These are phyloP conservation scores for Zonotrichia leucophrys DNA, from an alignment of 2,113 vertebrate genomes.

Conservation along the genomic window DNA sequence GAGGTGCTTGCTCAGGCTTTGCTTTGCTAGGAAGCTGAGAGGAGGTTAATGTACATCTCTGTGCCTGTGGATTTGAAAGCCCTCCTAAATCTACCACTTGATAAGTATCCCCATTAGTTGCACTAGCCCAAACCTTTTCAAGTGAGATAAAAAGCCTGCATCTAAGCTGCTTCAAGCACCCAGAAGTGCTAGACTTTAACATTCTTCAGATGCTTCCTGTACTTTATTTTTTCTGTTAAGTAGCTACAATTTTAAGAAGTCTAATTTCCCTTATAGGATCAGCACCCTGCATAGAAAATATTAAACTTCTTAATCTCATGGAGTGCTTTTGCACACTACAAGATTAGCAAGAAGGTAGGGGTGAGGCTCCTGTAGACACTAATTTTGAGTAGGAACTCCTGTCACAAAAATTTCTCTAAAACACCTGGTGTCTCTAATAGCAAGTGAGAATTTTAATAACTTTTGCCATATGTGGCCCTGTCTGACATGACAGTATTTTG, in stretches of 20 bases:
- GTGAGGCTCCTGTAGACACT: neutral
- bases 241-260: neutral
- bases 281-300: neutral
- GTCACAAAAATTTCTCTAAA: neutral
- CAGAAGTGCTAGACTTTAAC: neutral
- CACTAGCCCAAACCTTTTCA: neutral
- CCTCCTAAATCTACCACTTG: neutral
- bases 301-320: neutral
- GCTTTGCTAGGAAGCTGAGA: neutral
- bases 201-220: neutral
- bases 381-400: neutral
- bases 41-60: neutral
- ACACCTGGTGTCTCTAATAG: neutral
- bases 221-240: neutral
- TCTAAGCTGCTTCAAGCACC: neutral
- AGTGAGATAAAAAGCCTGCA: neutral
- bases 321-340: neutral
- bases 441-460: neutral
- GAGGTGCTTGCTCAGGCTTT: neutral
- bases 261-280: neutral
- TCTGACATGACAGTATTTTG: neutral
- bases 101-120: neutral
- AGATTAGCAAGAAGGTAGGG: neutral
- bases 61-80: neutral
- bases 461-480: neutral